These are phyloP conservation scores for Cheilosia variabilis DNA, from an alignment of 2,888 invertebrate species.

Conservation along the genomic window DNA sequence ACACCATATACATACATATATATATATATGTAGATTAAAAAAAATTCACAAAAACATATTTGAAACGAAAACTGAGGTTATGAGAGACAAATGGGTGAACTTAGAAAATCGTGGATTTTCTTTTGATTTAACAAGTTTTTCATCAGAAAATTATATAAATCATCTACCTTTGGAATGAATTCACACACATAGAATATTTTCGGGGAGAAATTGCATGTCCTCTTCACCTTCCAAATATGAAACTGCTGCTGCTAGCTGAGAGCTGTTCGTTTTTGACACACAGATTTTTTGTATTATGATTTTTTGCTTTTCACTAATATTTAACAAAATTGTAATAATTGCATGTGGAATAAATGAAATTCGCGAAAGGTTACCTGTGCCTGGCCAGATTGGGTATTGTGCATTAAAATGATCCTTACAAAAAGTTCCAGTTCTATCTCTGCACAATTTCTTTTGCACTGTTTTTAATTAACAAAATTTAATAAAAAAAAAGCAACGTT, in stretches of 20 bases:
- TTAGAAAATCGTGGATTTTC: conserved; percentile 43
- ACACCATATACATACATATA: conserved; percentile 34
- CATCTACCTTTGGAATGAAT: conserved; percentile 59
- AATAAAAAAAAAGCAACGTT: conserved; percentile 8
- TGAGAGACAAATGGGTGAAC: conserved; percentile 58
- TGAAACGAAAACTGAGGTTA: conserved; percentile 71
- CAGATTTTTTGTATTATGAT: conserved; percentile 25
- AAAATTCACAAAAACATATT: conserved; percentile 73
- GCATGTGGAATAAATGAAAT: conserved; percentile 40
- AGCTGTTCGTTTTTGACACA: conserved; percentile 46
- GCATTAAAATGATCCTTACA: conserved; percentile 38
- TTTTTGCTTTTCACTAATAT: conserved; percentile 56
- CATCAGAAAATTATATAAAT: conserved; percentile 58
- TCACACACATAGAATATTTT: conserved; percentile 43
- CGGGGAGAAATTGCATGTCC: conserved; percentile 15
- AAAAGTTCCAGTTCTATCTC: conserved; percentile 6
- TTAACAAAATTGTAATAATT: conserved; percentile 45
- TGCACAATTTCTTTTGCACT: conserved; percentile 33
- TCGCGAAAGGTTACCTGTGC: conserved; percentile 70
- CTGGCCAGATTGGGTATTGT: conserved; percentile 31
- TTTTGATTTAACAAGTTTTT: conserved; percentile 34
- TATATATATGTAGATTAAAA: conserved; percentile 24
- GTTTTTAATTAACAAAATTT: conserved; percentile 38
- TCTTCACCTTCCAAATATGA: conserved; percentile 35
- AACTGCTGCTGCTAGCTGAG: conserved; percentile 39